These are phyloP conservation scores for Candidula unifasciata DNA, from an alignment of 2,888 invertebrate genomes.

Conservation along the genomic window DNA sequence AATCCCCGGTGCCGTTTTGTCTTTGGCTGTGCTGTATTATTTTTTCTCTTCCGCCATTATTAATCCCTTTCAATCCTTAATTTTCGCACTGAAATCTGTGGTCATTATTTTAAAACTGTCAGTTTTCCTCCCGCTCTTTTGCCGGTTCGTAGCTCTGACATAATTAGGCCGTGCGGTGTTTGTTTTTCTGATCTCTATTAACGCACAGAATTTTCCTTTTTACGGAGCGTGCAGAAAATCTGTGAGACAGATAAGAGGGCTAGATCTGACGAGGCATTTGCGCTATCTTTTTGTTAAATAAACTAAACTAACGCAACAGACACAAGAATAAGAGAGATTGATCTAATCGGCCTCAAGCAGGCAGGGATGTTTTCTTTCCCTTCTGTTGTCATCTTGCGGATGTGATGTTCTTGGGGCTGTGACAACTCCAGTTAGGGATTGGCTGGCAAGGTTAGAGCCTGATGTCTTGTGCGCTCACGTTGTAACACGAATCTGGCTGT, in stretches of 20 bases:
- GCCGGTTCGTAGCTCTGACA: constrained; percentile 9
- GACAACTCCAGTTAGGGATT: constrained; percentile 32
- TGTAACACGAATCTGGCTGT: background rate
- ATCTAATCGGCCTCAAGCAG: background rate
- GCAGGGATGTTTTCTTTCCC: background rate
- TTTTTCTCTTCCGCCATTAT: background rate
- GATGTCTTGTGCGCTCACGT: background rate
- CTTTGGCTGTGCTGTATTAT: constrained; percentile 21
- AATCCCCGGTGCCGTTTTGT: constrained; percentile 17
- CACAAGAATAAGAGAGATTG: background rate
- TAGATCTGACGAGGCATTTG: constrained; percentile 5
- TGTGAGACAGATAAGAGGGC: background rate
- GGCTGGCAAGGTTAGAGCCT: constrained; percentile 34
- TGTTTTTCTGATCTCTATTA: constrained; percentile 23
- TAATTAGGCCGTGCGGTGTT: constrained; percentile 12
- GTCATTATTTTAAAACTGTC: constrained; percentile 29
- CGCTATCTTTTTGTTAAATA: background rate
- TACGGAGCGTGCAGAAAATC: background rate
- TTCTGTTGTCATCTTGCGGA: background rate
- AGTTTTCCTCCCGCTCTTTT: background rate
- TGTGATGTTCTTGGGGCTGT: background rate
- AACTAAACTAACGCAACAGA: background rate
- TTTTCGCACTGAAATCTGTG: constrained; percentile 32
- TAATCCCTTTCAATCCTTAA: constrained; percentile 39
- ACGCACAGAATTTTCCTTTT: background rate